phyloP scores from a whole-genome alignment of 2,797 vertebrate species.

The Amazona finschi region DNA sequence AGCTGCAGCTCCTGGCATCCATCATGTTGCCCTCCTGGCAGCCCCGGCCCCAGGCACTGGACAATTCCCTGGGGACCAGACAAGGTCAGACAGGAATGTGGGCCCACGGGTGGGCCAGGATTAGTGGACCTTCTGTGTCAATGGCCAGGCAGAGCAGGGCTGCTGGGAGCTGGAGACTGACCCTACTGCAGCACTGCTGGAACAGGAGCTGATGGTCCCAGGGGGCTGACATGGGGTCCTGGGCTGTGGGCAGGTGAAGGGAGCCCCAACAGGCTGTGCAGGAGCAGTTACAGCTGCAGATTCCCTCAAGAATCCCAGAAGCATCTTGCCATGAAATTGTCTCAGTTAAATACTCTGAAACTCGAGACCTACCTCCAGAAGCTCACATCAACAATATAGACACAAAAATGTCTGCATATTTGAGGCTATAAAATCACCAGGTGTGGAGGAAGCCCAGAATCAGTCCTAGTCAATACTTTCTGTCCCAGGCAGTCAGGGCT shows the following conservation, averaged over 20 bases:
- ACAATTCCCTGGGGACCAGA: not conserved
- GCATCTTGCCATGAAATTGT: not conserved
- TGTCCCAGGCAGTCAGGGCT: not conserved
- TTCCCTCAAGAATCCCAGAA: not conserved
- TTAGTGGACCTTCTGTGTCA: accelerated
- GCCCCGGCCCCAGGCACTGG: accelerated
- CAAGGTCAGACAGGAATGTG: not conserved
- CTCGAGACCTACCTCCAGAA: not conserved
- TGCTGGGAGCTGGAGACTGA: not conserved
- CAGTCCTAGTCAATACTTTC: not conserved
- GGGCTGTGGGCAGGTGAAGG: accelerated
- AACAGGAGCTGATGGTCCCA: accelerated
- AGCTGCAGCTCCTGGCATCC: not conserved
- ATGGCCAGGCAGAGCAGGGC: not conserved
- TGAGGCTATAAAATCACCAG: not conserved
- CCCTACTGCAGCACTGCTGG: accelerated
- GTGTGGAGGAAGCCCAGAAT: not conserved
- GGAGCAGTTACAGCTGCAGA: not conserved
- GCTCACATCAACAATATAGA: accelerated
- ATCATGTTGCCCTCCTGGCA: accelerated
- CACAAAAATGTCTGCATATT: not conserved
- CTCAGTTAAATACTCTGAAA: not conserved
- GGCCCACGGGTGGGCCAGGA: accelerated
- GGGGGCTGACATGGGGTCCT: accelerated
- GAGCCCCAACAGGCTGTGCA: accelerated